Percentiles rank a stretch among this genome's conserved stretches.
These are phyloP conservation scores for Neomorphus geoffroyi DNA, from an alignment of 2,797 vertebrate species.

Conservation along the genomic window DNA sequence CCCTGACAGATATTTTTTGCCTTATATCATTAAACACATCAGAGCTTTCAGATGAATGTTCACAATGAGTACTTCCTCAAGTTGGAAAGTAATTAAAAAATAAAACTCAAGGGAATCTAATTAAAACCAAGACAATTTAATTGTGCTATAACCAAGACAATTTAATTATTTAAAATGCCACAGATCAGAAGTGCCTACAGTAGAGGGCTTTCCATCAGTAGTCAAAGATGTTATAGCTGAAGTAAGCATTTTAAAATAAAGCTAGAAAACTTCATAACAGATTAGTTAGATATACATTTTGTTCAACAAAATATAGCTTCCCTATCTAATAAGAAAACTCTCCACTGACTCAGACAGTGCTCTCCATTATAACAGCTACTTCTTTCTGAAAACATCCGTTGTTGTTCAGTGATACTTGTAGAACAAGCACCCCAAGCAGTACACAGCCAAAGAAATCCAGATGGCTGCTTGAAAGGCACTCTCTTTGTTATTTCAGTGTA, in stretches of 20 bases:
- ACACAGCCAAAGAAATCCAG: neutral
- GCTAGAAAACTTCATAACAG: neutral
- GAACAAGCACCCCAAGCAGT: neutral
- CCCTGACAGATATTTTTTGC: constrained; percentile 33
- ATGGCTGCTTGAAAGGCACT: neutral
- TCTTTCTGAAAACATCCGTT: neutral
- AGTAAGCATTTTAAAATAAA: constrained; percentile 8
- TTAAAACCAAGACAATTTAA: constrained; percentile 68
- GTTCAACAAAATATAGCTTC: neutral
- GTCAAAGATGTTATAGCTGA: neutral
- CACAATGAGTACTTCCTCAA: constrained; percentile 42
- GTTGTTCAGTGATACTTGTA: neutral
- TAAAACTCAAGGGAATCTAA: constrained; percentile 35
- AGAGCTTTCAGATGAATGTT: constrained; percentile 53
- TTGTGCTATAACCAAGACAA: constrained; percentile 29
- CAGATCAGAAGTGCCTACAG: constrained; percentile 30
- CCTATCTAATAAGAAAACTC: neutral
- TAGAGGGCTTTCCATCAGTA: constrained; percentile 39
- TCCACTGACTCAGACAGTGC: neutral
- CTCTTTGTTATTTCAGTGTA: neutral
- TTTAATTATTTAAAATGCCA: constrained; percentile 66
- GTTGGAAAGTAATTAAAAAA: constrained; percentile 56
- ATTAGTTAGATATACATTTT: neutral
- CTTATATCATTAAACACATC: constrained; percentile 65
- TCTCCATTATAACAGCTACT: neutral